A percentile compares a stretch with the other conserved stretches of the same genome.
These are phyloP conservation scores for Diplolepis rosae DNA, from an alignment of 2,888 invertebrate species.

Conservation along the genomic window DNA sequence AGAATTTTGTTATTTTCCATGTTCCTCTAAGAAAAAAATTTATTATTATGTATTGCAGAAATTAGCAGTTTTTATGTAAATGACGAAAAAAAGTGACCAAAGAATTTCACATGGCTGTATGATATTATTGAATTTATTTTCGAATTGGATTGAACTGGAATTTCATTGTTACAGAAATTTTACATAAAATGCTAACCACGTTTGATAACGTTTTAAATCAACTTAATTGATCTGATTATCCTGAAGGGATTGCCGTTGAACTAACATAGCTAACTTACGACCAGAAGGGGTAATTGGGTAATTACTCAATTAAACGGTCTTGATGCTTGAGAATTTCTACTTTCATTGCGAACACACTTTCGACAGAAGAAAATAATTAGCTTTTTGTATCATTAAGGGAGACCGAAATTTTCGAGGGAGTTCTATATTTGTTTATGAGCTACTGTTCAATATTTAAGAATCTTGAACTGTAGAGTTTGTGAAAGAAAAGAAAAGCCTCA, in stretches of 20 bases:
- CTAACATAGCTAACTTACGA: conserved; percentile 5
- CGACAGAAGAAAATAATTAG: neutral
- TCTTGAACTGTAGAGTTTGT: too few relatives aligned
- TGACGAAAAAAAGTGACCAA: too few relatives aligned
- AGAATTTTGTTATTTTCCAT: too few relatives aligned
- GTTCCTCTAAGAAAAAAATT: too few relatives aligned
- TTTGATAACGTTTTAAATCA: conserved; percentile 15
- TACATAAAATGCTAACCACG: neutral
- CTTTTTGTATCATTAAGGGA: neutral
- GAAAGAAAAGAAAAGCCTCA: too few relatives aligned
- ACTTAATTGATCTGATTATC: conserved; percentile 14
- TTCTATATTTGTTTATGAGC: neutral
- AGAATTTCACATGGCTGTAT: too few relatives aligned
- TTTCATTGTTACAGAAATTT: neutral
- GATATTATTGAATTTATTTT: neutral
- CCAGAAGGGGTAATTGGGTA: conserved; percentile 18
- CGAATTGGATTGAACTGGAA: neutral
- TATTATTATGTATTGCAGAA: too few relatives aligned
- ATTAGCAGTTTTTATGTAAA: too few relatives aligned
- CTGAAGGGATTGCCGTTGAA: neutral
- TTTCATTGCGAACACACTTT: neutral
- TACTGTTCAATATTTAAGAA: too few relatives aligned
- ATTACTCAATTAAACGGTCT: conserved; percentile 22
- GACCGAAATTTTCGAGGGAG: neutral
- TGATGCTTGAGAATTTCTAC: conserved; percentile 21